phyloP scores from a whole-genome alignment of 2,888 invertebrate genomes.

The Nephrotoma flavescens region DNA sequence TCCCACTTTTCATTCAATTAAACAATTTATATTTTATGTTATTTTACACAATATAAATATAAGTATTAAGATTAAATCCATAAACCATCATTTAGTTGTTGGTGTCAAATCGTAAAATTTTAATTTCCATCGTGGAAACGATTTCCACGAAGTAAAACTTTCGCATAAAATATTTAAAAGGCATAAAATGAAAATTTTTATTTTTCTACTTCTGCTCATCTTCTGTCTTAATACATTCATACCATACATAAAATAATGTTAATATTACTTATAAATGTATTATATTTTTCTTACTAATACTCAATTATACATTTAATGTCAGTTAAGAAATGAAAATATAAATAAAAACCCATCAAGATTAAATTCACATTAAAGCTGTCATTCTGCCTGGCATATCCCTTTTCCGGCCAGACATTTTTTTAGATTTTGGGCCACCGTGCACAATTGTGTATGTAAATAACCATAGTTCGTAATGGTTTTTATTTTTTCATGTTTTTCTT shows the following conservation, averaged over 20 bases:
- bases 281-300: background rate
- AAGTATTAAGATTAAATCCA: background rate
- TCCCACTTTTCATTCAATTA: background rate
- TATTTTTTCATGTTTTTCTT: no score
- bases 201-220: background rate
- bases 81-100: background rate
- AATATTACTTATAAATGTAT: background rate
- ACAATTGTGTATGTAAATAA: no score
- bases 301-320: background rate
- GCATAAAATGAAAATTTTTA: background rate
- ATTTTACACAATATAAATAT: background rate
- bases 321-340: background rate
- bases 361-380: background rate
- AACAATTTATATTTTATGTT: background rate
- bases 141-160: background rate
- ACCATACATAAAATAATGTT: no score
- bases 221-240: background rate
- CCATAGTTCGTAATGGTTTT: no score
- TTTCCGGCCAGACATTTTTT: no score
- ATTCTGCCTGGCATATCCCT: background rate
- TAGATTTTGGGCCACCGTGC: no score
- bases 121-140: background rate
- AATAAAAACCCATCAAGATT: background rate
- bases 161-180: background rate
- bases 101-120: background rate